Percentiles rank a stretch among this genome's conserved stretches.
Evolutionary conservation across 2,888 invertebrate species (phyloP).

Genomic region (Palloptera scutellata): DNA sequence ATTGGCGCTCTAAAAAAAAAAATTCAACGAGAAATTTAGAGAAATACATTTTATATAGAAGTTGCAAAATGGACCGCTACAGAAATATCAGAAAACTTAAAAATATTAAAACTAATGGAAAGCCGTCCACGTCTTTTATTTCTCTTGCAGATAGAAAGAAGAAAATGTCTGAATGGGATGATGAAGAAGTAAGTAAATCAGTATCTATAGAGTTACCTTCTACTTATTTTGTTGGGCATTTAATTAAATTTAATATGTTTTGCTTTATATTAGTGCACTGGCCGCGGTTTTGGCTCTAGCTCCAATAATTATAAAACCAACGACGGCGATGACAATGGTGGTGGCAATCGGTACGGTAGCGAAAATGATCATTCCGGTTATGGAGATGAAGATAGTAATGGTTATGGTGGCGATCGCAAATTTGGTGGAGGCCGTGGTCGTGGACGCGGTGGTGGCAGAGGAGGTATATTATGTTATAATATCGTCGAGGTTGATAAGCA

Average conservation of each 20-base stretch:
- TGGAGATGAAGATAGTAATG: conserved; percentile 24
- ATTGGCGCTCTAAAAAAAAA: conserved; percentile 21
- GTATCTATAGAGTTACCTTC: too few species aligned
- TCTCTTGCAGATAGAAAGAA: conserved; percentile 22
- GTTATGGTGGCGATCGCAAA: conserved; percentile 29
- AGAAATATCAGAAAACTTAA: conserved; percentile 2
- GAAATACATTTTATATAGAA: conserved; percentile 2
- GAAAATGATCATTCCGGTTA: conserved; percentile 15
- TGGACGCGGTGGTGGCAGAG: conserved; percentile 34
- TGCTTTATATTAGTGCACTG: conserved; percentile 28
- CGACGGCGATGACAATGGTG: conserved; percentile 53
- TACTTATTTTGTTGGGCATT: neutral
- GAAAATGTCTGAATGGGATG: conserved; percentile 53
- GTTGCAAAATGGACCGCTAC: conserved; percentile 22
- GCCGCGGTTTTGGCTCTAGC: conserved; percentile 37
- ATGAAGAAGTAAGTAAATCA: conserved; percentile 37
- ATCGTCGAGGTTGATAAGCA: neutral
- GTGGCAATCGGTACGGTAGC: conserved; percentile 22
- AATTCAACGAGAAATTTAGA: neutral
- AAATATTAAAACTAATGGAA: neutral
- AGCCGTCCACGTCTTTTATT: conserved; percentile 2
- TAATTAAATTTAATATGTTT: neutral
- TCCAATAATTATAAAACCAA: conserved; percentile 30
- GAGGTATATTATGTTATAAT: conserved; percentile 30
- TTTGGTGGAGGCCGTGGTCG: conserved; percentile 31